Base-by-base conservation (phyloP, 2,888 invertebrate genomes). In the Dicyrtomina minuta region DNA sequence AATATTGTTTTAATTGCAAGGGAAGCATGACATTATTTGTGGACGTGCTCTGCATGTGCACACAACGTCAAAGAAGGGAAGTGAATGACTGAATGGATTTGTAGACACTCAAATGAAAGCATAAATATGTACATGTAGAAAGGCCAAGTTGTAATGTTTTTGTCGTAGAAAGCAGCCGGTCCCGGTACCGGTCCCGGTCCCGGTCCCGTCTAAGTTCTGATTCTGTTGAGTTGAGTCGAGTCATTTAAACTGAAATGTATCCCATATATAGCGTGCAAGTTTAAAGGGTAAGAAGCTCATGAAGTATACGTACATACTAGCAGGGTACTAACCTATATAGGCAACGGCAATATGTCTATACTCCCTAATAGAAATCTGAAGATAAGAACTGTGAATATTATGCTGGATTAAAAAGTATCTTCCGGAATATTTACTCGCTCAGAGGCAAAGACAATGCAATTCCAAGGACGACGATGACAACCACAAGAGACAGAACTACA, bases 151-250 rank as follows among this genome's bases (percentile, higher is more conserved):
- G 33, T 33, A 33, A 33, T 33, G 33, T 8, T 33, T 33, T 33
- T 33, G 33, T 33, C 33, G 33, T 53, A 22, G 1, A 53, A 22
- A 17, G 22, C 53, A 53, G 53, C 53, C 53, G 53, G 53, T 53
- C 22, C 17, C 13, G n/a, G 22, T n/a, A 22, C 44, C 44, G 44
- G 5, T 44, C 15, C 15, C 10, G 43, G 43, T 41, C 15, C 15
- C 15, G 43, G n/a, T 44, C 44, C n/a, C 2, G 44, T 44, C 2
- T n/a, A 41, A 12, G 13, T 12, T 41, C 10, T 41, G 43, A 41
- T 12, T 41, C 13, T 12, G 13, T 41, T 41, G 43, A 46, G 46
- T n/a, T 3, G 5, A 33, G 33, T 33, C 4, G 33, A 33, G 33
- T 33, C 33, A 3, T 17, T 46, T 15, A 56, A 56, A 15, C 56